phyloP scores from a whole-genome alignment of 92 coral and sea anemone genomes.

The Meandrina meandrites region DNA sequence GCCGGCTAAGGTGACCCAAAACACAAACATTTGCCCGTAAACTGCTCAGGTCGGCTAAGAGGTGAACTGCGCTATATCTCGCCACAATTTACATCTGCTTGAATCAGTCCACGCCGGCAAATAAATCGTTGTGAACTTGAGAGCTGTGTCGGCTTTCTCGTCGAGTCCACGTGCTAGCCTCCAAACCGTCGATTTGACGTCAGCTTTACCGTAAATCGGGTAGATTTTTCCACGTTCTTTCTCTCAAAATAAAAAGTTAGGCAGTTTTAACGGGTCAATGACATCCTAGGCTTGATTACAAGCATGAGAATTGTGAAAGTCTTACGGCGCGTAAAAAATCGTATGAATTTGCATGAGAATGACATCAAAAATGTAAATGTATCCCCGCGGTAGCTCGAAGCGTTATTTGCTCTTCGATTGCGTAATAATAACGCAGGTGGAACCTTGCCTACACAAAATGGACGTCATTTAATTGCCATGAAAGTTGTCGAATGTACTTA shows the following conservation, averaged over 20 bases:
- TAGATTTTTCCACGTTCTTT: not conserved
- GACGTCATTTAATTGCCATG: not conserved
- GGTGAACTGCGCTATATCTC: not conserved
- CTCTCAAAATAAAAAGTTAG: not conserved
- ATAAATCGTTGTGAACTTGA: not conserved
- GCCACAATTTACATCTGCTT: not conserved
- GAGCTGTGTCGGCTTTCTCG: constrained; percentile 5
- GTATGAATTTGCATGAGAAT: constrained; percentile 25
- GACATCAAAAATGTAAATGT: no score
- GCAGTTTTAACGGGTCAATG: not conserved
- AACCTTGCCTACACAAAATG: not conserved
- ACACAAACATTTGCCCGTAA: constrained; percentile 19
- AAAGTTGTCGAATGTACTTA: not conserved
- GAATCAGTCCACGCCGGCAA: not conserved
- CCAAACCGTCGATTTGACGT: constrained; percentile 10
- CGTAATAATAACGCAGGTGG: not conserved
- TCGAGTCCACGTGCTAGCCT: not conserved
- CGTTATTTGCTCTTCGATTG: not conserved
- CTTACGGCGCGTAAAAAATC: not conserved
- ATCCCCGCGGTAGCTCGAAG: not conserved
- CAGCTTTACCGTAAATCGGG: no score
- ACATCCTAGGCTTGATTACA: not conserved
- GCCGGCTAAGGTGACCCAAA: constrained; percentile 5
- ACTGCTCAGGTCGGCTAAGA: not conserved
- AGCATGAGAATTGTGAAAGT: not conserved